These are phyloP conservation scores for Vanacampus margaritifer DNA, from an alignment of 2,113 vertebrate species.

Conservation along the genomic window DNA sequence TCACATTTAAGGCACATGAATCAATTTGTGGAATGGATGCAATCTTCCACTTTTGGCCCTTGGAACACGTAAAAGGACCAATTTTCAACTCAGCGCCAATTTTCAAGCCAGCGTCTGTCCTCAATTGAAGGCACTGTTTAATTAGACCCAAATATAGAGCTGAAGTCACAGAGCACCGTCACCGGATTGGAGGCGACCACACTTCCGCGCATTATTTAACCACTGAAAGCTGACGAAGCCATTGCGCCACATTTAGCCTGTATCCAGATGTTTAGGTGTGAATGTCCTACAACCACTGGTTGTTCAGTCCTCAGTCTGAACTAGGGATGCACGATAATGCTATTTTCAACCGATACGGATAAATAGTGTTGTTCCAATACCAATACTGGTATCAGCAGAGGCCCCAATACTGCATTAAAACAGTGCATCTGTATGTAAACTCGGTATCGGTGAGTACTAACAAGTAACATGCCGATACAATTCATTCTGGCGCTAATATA, in stretches of 20 bases:
- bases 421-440: too few relatives aligned
- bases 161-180: constrained; percentile 1
- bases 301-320: constrained; percentile 64
- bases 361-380: too few relatives aligned
- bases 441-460: too few relatives aligned
- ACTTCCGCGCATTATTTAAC: constrained; percentile 1
- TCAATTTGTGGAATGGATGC: constrained; percentile 31
- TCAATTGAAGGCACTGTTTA: constrained; percentile 7
- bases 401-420: too few relatives aligned
- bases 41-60: constrained; percentile 37
- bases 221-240: neutral
- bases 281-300: constrained; percentile 63
- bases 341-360: too few relatives aligned
- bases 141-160: constrained; percentile 3
- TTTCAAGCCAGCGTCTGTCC: constrained; percentile 15
- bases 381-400: too few relatives aligned
- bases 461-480: too few relatives aligned
- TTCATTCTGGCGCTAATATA: too few relatives aligned
- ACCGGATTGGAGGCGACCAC: constrained; percentile 12
- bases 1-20: constrained; percentile 16
- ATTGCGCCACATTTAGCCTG: constrained; percentile 9
- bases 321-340: too few relatives aligned
- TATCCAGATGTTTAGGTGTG: constrained; percentile 41
- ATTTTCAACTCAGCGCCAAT: constrained; percentile 20
- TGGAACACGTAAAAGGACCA: constrained; percentile 7